These are phyloP conservation scores for Ladona fulva DNA, from an alignment of 1,140 invertebrate species.

Conservation along the genomic window DNA sequence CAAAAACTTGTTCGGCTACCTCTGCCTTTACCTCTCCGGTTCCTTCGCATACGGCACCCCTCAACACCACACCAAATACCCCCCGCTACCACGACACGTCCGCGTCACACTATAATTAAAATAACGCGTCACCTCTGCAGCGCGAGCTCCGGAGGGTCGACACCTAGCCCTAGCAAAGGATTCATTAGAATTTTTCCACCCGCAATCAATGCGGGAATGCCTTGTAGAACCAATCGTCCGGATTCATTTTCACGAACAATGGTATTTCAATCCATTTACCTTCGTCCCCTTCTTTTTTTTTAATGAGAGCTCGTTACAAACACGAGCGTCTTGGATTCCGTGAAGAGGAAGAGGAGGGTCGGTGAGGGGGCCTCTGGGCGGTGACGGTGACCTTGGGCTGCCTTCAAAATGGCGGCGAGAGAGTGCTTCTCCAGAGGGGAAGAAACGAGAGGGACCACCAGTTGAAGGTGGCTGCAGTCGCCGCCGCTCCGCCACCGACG, in stretches of 20 bases:
- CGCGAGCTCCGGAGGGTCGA: too few relatives aligned
- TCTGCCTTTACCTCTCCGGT: too few relatives aligned
- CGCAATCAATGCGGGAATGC: too few relatives aligned
- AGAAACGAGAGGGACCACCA: neutral
- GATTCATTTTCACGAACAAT: neutral
- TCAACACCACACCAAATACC: too few relatives aligned
- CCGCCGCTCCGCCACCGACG: neutral
- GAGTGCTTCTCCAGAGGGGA: neutral
- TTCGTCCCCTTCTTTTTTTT: neutral
- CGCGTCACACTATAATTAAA: too few relatives aligned
- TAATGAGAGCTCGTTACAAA: slow-evolving; percentile 6
- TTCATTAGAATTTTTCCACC: too few relatives aligned
- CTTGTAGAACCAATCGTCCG: too few relatives aligned
- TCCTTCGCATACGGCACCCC: too few relatives aligned
- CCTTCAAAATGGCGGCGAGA: neutral
- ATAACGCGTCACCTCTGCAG: too few relatives aligned
- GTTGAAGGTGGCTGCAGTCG: neutral
- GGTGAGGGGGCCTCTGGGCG: neutral
- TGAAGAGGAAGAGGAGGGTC: neutral
- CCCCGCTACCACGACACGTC: too few relatives aligned
- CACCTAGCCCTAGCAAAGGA: too few relatives aligned
- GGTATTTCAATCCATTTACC: neutral
- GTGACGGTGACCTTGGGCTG: neutral
- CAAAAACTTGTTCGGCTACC: too few relatives aligned
- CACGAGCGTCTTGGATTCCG: neutral